Base-by-base conservation (phyloP, 2,797 vertebrate genomes). In the Melanotaenia nigrans region DNA sequence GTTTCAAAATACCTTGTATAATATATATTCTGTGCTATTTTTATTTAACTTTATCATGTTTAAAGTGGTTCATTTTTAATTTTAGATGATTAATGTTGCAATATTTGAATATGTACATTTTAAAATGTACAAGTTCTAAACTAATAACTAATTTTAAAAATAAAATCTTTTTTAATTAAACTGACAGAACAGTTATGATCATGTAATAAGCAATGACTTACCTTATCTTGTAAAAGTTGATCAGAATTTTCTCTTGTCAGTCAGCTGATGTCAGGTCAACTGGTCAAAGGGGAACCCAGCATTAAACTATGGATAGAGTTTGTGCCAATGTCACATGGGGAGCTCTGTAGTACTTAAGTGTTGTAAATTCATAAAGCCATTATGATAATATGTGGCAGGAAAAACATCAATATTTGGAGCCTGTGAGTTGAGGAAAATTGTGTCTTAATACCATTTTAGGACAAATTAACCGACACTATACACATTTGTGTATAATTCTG, bases 381-480 rank as follows among this genome's bases (percentile, higher is more conserved):
- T 30, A 35, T 47, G 11, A 38, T 65, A 20, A 55, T 38, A 12
- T 68, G 38, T 35, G 32, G 32, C 36, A 55, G 3, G 36, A 9
- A 63, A 55, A 8, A 63, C 14, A 28, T 53, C 81, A 76, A 18
- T 2, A 55, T 64, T 25, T 36, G 33, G 3, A 62, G 5, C 18
- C 58, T 32, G 20, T 10, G 20, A n/a, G 20, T 20, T 20, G 20
- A 42, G 20, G 0, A 35, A 2, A 11, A 61, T 53, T 40, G 62
- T 55, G 42, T 56, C 40, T 40, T 68, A 35, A 51, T 51, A 4
- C 9, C 25, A n/a, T 53, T 54, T 77, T 55, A 62, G 35, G 24
- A 18, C 77, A 22, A 58, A 71, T 55, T 8, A 70, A 57, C 24
- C 42, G 14, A 56, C 71, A n/a, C 3, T 22, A 2, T 38, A 47